Evolutionary conservation across 1,140 invertebrate genomes (phyloP).

Genomic region (Archegozetes longisetosus): DNA sequence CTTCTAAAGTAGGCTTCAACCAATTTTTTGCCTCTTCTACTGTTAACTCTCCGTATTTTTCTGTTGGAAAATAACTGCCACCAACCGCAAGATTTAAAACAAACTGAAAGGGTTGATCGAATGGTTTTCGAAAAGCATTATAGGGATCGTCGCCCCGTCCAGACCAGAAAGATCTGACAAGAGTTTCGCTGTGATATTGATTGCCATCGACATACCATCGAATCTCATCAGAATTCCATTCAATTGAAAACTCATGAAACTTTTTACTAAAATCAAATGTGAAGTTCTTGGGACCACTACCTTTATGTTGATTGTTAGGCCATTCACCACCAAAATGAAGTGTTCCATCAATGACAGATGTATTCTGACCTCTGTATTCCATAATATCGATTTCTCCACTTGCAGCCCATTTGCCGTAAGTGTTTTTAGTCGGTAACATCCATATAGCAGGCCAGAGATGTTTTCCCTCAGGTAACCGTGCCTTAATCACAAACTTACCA

Average conservation of each 20-base stretch:
- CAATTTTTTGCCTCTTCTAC: not conserved
- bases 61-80: not conserved
- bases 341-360: not conserved
- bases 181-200: not conserved
- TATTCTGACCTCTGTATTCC: conserved; percentile 1
- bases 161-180: not conserved
- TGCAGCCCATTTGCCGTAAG: no score
- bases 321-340: conserved; percentile 1
- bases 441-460: no score
- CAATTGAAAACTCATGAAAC: conserved; percentile 26
- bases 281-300: not conserved
- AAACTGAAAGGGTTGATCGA: conserved; percentile 21
- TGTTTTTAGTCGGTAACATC: no score
- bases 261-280: conserved; percentile 14
- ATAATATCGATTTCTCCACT: conserved; percentile 13
- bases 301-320: not conserved
- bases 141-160: conserved; percentile 4
- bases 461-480: no score
- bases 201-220: conserved; percentile 20
- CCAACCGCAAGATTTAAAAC: conserved; percentile 18
- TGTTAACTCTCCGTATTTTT: not conserved
- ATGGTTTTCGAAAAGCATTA: conserved; percentile 10
- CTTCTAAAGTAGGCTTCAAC: not conserved
- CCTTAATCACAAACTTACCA: no score
- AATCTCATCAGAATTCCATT: conserved; percentile 26